Evolutionary conservation across 64 coral and sea anemone species (phyloP).

Genomic region (Actinia tenebrosa): DNA sequence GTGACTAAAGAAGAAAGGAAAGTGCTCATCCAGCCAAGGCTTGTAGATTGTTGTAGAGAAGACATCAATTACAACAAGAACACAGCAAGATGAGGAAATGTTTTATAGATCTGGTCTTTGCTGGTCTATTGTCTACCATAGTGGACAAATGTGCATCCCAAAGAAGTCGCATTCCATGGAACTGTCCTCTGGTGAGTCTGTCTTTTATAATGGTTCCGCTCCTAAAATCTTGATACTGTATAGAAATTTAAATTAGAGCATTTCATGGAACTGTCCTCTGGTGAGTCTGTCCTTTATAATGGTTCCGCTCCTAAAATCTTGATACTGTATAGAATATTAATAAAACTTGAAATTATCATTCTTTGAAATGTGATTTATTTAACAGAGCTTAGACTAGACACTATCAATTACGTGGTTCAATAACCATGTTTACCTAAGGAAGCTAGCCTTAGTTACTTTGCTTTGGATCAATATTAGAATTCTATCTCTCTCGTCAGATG

Average conservation of each 20-base stretch:
- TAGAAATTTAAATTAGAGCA: too few relatives aligned
- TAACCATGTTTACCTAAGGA: too few relatives aligned
- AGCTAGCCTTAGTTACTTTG: background rate
- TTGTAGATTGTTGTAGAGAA: background rate
- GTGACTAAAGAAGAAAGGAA: background rate
- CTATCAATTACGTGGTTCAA: background rate
- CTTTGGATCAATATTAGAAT: background rate
- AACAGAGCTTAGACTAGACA: background rate
- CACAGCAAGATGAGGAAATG: too few relatives aligned
- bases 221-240: background rate
- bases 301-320: background rate
- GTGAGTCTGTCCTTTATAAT: background rate
- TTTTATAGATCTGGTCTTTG: background rate
- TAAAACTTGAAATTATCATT: too few relatives aligned
- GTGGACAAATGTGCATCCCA: background rate
- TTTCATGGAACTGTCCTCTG: background rate
- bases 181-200: background rate
- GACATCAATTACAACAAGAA: too few relatives aligned
- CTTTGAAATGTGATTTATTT: too few relatives aligned
- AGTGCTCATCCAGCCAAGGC: background rate
- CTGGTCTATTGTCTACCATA: background rate
- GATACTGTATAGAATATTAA: background rate
- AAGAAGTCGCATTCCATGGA: background rate
- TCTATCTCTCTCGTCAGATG: constrained; percentile 41
- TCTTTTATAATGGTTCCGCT: background rate